Base-by-base conservation (phyloP, 1,140 invertebrate genomes). In the Drosophila insularis region DNA sequence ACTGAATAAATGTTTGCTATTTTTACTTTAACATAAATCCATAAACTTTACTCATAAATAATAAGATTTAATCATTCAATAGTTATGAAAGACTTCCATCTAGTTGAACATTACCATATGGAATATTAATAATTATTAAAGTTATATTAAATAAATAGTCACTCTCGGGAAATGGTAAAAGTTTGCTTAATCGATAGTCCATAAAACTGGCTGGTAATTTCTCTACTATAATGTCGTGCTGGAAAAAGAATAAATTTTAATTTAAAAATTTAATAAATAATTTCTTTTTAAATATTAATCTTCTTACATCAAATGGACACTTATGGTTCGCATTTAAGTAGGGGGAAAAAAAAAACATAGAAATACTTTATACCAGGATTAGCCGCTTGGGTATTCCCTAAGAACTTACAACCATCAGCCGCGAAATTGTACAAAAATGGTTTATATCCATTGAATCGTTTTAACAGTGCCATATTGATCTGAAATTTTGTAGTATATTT, bases 351-450 rank as follows among this genome's bases (percentile, higher is more conserved):
- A 13, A 59, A 10, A 2, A 4, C 8, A 59, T 1, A 37, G 32
- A 59, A 37, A 19, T 59, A 59, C 11, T 59, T 19, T 19, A 7
- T 10, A 0, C 37, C 14, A 1, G 31, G 32, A 37, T 50, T 21
- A 21, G 17, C 8, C 2, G 17, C 5, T 11, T 37, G 35, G 7
- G n/a, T 1, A 8, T 58, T 58, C 2, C 11, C 7, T 2, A 59
- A 1, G 3, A 59, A 37, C 21, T 37, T 59, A 3, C 56, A 59
- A 1, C 17, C 32, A 59, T 59, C 56, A 21, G n/a, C 17, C 1
- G 56, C 21, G 14, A 37, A 19, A 21, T 59, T 59, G 17, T 59
- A 59, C 1, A 59, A 32, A 37, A 59, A 58, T 19, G 55, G 55
- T 6, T 58, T 58, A 11, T 58, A 58, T 1, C 31, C 55, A 35